phyloP scores from a whole-genome alignment of 2,888 invertebrate species.

The Pycnomerus fuliginosus region DNA sequence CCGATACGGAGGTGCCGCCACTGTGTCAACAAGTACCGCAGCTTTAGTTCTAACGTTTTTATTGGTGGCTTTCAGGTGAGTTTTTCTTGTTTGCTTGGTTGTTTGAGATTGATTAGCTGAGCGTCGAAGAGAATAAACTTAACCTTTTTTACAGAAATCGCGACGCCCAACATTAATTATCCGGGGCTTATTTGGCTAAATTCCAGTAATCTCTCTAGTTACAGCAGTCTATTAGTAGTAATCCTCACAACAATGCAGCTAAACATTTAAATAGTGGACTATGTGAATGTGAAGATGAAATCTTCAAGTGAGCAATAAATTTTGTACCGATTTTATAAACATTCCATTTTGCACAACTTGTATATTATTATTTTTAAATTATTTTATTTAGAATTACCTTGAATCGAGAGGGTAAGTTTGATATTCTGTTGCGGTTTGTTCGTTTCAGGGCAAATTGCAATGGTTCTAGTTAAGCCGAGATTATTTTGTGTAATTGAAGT shows the following conservation, averaged over 20 bases:
- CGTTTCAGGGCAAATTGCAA: not conserved
- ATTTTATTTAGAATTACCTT: constrained; percentile 6
- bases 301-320: constrained; percentile 4
- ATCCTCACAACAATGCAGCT: constrained; percentile 12
- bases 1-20: constrained; percentile 60
- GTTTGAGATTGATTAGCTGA: constrained; percentile 1
- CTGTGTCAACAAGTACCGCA: constrained; percentile 56
- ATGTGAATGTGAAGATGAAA: constrained; percentile 5
- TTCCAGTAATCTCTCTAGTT: constrained; percentile 7
- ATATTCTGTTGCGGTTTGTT: constrained; percentile 1
- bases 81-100: constrained; percentile 10
- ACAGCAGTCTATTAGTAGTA: constrained; percentile 7
- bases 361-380: not conserved
- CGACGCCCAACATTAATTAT: constrained; percentile 72
- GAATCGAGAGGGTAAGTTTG: not conserved
- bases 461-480: not conserved
- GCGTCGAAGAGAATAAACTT: constrained; percentile 1
- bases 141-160: constrained; percentile 60
- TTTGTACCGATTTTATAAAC: constrained; percentile 1
- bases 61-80: constrained; percentile 54
- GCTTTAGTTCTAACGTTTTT: constrained; percentile 56
- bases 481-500: not conserved
- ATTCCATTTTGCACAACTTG: constrained; percentile 1
- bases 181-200: constrained; percentile 61
- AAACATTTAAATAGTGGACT: constrained; percentile 4